phyloP scores from a whole-genome alignment of 2,797 vertebrate species.

The Pelobates cultripes region DNA sequence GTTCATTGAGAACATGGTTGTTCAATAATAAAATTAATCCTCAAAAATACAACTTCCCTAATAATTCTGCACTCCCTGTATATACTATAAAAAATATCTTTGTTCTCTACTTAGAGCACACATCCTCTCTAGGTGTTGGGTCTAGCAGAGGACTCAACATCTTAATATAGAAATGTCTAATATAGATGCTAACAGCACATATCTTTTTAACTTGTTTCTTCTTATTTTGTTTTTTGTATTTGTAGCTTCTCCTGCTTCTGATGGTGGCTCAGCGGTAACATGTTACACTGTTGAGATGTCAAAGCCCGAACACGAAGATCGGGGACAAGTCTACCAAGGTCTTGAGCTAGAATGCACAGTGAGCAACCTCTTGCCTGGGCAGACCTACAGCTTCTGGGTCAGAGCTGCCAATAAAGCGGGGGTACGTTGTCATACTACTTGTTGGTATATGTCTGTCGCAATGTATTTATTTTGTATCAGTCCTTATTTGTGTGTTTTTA shows the following conservation, averaged over 20 bases:
- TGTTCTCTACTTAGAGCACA: no score
- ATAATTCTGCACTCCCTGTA: no score
- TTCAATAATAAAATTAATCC: no score
- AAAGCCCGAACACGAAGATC: slow-evolving; percentile 57
- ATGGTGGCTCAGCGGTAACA: slow-evolving; percentile 68
- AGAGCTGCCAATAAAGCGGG: slow-evolving; percentile 71
- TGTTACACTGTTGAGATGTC: slow-evolving; percentile 71
- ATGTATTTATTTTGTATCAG: background rate
- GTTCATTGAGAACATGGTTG: no score
- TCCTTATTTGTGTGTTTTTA: slow-evolving; percentile 4
- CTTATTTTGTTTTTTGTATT: background rate
- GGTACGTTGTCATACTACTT: slow-evolving; percentile 58
- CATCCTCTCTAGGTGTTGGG: no score
- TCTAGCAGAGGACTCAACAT: no score
- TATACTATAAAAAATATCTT: no score
- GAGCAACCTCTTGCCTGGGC: slow-evolving; percentile 69
- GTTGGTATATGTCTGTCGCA: no score
- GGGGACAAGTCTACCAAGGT: slow-evolving; percentile 64
- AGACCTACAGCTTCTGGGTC: slow-evolving; percentile 72
- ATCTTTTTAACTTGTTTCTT: no score
- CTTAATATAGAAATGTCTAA: no score
- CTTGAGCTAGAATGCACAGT: slow-evolving; percentile 63
- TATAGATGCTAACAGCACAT: no score
- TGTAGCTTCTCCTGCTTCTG: slow-evolving; percentile 65
- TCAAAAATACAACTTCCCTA: no score